Base-by-base conservation (phyloP, 2,113 vertebrate genomes). In the Caloenas nicobarica region DNA sequence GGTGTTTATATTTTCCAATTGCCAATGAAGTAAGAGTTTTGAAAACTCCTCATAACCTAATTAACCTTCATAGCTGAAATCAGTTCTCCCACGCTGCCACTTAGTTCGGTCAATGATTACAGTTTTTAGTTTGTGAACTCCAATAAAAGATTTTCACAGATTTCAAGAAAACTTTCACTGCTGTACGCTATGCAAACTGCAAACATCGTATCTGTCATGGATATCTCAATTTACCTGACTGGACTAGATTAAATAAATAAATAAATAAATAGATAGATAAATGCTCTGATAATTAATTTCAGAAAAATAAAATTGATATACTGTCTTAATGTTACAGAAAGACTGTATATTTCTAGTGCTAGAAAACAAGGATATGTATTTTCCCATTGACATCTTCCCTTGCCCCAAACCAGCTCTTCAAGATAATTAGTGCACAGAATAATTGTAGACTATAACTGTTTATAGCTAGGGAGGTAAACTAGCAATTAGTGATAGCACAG, bases 381-480 rank as follows among this genome's bases (percentile, higher is more conserved):
- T 94, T 95, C 46, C 36, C n/a, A 60, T 22, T 78, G 58, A 70
- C 58, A 83, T 72, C 54, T 93, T 93, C 21, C 25, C 18, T 88
- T 93, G 88, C 64, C 91, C 91, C 74, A 96, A 91, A 96, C 56
- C 64, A 93, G 54, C 81, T 89, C 83, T 91, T 96, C 64, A 58
- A 87, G 62, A 29, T 93, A 93, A 94, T 94, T 91, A 95, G 64
- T 51, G 62, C 74, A 90, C 36, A 80, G 70, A 83, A 64, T 95
- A 96, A 96, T 89, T 88, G 91, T 71, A 91, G 71, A 89, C 36
- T 88, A 60, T 83, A 90, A 82, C 87, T 86, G 80, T 95, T 95
- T 96, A 84, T 87, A 93, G 51, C 87, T 87, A 95, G 40, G 29
- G 81, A 95, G 13, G 31, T 82, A 95, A 95, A 94, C 57, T 95